phyloP scores from a whole-genome alignment of 2,797 vertebrate species.

The Lacerta bilineata region DNA sequence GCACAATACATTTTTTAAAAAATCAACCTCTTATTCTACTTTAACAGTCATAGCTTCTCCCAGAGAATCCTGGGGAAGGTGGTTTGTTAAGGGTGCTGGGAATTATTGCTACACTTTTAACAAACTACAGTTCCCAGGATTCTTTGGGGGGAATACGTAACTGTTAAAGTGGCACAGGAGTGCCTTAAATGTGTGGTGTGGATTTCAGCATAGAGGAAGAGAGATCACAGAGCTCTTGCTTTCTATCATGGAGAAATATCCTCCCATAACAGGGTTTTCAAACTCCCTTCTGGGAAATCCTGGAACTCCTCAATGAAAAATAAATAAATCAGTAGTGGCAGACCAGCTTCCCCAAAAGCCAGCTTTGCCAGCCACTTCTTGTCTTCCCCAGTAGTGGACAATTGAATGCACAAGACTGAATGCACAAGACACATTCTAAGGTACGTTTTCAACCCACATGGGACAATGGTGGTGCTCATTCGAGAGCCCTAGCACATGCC shows the following conservation, averaged over 20 bases:
- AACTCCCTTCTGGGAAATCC: background rate
- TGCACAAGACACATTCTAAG: background rate
- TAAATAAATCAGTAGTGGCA: too few species aligned
- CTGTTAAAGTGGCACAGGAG: too few species aligned
- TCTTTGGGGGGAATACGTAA: too few species aligned
- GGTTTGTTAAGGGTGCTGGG: background rate
- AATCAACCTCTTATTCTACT: background rate
- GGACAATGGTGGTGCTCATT: background rate
- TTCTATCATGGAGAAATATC: background rate
- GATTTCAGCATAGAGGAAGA: background rate
- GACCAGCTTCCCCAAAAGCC: background rate
- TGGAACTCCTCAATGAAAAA: background rate
- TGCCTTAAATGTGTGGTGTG: too few species aligned
- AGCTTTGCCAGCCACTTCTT: background rate
- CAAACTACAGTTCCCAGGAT: too few species aligned
- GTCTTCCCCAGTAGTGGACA: background rate
- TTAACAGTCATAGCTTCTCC: too few species aligned
- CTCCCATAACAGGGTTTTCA: background rate
- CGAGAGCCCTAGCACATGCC: too few species aligned
- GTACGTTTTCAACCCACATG: background rate
- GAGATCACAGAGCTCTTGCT: background rate
- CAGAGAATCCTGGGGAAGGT: background rate
- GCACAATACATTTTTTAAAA: too few species aligned
- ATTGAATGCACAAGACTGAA: background rate
- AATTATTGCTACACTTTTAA: too few species aligned